phyloP scores from a whole-genome alignment of 2,113 vertebrate species.

The Aspidoscelis tigris region DNA sequence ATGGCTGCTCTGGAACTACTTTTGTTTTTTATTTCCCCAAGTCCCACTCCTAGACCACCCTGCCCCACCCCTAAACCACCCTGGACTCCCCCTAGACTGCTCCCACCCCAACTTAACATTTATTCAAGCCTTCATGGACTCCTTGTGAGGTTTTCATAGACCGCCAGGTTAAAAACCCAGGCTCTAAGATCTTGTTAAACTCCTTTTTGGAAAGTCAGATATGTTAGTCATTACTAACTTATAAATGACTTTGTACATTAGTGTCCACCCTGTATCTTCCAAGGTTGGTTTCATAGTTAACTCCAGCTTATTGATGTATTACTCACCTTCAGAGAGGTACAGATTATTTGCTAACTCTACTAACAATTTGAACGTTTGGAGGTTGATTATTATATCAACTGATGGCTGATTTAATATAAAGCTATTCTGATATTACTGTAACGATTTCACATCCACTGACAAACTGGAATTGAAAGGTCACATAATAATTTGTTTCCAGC shows the following conservation, averaged over 20 bases:
- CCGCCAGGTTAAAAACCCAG: too few relatives aligned
- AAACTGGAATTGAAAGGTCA: neutral
- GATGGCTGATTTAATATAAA: conserved; percentile 9
- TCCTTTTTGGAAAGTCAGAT: neutral
- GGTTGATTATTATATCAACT: conserved; percentile 6
- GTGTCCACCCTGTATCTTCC: neutral
- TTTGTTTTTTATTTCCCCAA: too few relatives aligned
- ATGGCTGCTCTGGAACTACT: too few relatives aligned
- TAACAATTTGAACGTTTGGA: conserved; percentile 13
- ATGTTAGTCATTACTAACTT: neutral
- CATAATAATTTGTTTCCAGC: conserved; percentile 13
- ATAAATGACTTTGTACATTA: neutral
- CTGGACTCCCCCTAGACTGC: too few relatives aligned
- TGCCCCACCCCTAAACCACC: too few relatives aligned
- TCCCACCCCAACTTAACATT: too few relatives aligned
- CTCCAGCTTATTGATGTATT: neutral
- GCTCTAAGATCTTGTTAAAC: neutral
- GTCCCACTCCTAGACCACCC: too few relatives aligned
- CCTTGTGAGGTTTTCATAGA: too few relatives aligned
- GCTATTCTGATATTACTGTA: conserved; percentile 7
- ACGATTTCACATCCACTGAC: conserved; percentile 15
- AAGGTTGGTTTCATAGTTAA: neutral
- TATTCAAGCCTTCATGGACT: too few relatives aligned
- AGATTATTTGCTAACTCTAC: conserved; percentile 8
- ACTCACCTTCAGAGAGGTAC: neutral